Evolutionary conservation across 1,140 invertebrate genomes (phyloP), one percentile per base, ranked within the genome.

Genomic region (Formica selysi): DNA sequence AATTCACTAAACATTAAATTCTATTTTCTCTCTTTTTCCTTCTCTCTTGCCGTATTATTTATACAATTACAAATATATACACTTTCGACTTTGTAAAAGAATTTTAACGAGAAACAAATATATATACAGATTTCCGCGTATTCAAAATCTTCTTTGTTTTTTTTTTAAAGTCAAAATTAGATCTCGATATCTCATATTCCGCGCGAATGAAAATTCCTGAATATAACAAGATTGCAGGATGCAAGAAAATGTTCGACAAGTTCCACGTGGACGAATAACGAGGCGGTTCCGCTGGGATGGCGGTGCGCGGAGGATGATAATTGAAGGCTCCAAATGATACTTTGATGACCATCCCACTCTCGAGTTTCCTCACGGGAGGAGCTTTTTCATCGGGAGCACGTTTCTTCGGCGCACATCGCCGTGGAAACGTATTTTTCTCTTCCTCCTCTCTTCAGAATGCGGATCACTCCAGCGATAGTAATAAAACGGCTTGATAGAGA

Each of bases 241-340:
- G 44, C 44, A 61, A 61, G 61, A 29, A 73, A 61, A 48, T 62
- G 7, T 44, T 3, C 36, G 29, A 71, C 65, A 19, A 81, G 67
- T 71, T 13, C 26, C 26, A 73, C 19, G 59, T 19, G 51, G 4
- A 44, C 16, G 38, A 54, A 32, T 74, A 83, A 83, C 26, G 22
- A 83, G 26, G 11, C 16, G n/a, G 19, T 48, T 44, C 19, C 51
- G 36, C 1, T 36, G 48, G 1, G 8, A 57, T 26, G 16, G 48
- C 10, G 36, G 26, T 13, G 36, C 38, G 22, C 38, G 22, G 26
- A 0, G 22, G 16, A 61, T 29, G 26, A 83, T 83, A 83, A 83
- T 83, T 74, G 79, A 83, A 61, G 54, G 54, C 62, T 74, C 26
- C 38, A 83, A 73, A 83, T 74, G 79, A 83, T 83, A 83, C 38